Conservation (phyloP, 1,140 invertebrate genomes). For the Ceratitis capitata region DNA sequence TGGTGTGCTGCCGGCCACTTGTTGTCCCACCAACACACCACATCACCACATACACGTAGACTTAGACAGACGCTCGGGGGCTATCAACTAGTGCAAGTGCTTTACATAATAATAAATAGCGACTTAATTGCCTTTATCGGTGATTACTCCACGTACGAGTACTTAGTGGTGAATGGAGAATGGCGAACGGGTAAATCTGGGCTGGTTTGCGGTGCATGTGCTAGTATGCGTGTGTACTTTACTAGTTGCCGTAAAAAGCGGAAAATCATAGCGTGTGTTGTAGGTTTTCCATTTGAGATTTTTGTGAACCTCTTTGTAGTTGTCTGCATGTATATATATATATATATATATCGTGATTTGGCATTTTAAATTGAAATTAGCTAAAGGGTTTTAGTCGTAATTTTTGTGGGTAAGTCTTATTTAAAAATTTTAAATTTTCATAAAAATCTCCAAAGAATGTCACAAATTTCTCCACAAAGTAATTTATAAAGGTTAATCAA, state of each 20-base stretch:
- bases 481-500: no score
- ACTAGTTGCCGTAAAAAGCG: neutral
- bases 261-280: neutral
- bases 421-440: no score
- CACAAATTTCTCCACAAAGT: no score
- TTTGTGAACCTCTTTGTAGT: no score
- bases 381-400: no score
- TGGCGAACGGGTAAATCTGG: neutral
- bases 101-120: conserved; percentile 37
- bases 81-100: neutral
- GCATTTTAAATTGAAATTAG: no score
- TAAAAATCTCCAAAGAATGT: no score
- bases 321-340: no score
- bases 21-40: no score
- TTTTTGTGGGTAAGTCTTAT: no score
- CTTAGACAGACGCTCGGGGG: neutral
- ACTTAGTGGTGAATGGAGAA: no score
- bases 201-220: neutral
- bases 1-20: neutral
- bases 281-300: neutral
- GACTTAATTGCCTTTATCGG: conserved; percentile 20
- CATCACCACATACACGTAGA: neutral
- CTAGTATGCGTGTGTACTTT: neutral
- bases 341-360: no score
- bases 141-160: neutral